phyloP scores from a whole-genome alignment of 2,113 vertebrate genomes.

The Oryctolagus cuniculus region DNA sequence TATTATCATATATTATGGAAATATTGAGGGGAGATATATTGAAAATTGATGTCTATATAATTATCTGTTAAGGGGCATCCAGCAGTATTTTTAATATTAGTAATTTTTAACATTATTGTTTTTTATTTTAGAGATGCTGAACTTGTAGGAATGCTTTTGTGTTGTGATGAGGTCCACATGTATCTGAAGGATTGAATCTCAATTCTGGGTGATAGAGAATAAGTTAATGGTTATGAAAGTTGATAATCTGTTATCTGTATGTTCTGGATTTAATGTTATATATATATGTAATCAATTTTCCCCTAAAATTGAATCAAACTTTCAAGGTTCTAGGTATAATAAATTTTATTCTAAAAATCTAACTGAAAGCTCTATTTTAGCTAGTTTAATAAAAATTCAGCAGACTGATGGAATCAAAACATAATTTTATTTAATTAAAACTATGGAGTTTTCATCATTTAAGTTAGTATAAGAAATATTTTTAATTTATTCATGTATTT shows the following conservation, averaged over 20 bases:
- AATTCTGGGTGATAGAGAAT: not conserved
- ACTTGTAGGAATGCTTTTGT: not conserved
- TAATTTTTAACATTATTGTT: not conserved
- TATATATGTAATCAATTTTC: not conserved
- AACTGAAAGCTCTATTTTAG: constrained; percentile 2
- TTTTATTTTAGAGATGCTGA: not conserved
- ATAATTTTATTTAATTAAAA: not conserved
- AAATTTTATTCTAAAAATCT: constrained; percentile 3
- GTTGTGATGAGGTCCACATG: too few species aligned
- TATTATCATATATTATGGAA: not conserved
- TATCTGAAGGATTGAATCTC: not conserved
- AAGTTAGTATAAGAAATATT: constrained; percentile 10
- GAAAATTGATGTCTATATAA: not conserved
- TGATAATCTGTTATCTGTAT: not conserved
- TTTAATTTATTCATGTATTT: not conserved
- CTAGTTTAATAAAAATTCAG: not conserved
- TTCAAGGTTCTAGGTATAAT: not conserved
- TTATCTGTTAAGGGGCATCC: not conserved
- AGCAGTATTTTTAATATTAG: not conserved
- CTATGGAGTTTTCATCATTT: not conserved
- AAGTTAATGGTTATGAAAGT: not conserved
- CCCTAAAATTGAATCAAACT: not conserved
- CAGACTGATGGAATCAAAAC: not conserved
- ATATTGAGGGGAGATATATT: not conserved
- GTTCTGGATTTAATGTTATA: not conserved